phyloP scores from a whole-genome alignment of 2,113 vertebrate genomes.

The Spea multiplicata region DNA sequence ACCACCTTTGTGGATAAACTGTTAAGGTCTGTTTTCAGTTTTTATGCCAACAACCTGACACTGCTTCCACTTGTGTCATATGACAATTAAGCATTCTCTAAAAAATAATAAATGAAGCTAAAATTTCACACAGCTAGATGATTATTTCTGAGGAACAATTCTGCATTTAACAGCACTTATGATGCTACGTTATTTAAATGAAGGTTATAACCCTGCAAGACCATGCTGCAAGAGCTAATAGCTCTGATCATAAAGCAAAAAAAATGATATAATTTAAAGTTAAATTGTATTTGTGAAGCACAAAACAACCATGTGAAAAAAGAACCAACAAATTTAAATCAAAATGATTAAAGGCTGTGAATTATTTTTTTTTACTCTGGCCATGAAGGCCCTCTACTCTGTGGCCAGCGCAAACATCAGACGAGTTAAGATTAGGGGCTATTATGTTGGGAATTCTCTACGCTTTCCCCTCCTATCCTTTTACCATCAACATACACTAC shows the following conservation, averaged over 20 bases:
- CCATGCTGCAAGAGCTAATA: not conserved
- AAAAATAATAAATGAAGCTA: too few species aligned
- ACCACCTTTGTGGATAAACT: too few species aligned
- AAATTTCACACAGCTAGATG: too few species aligned
- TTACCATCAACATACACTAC: slow-evolving; percentile 76
- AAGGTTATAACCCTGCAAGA: too few species aligned
- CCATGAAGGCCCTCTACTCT: slow-evolving; percentile 71
- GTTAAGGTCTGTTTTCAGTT: too few species aligned
- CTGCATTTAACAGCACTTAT: too few species aligned
- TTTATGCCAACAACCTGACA: too few species aligned
- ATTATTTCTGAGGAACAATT: too few species aligned
- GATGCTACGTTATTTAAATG: too few species aligned
- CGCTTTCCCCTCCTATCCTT: slow-evolving; percentile 83
- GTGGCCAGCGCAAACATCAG: slow-evolving; percentile 83
- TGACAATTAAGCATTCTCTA: too few species aligned
- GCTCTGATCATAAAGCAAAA: not conserved
- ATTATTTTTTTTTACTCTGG: slow-evolving; percentile 64
- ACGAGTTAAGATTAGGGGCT: slow-evolving; percentile 86
- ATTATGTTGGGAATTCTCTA: slow-evolving; percentile 91
- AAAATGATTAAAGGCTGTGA: slow-evolving; percentile 76
- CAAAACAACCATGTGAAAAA: slow-evolving; percentile 76
- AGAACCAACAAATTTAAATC: slow-evolving; percentile 79
- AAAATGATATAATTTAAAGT: slow-evolving; percentile 31
- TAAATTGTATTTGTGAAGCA: slow-evolving; percentile 75
- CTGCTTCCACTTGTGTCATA: too few species aligned